Percentiles rank a stretch among this genome's conserved stretches.
phyloP scores from a whole-genome alignment of 2,797 vertebrate species.

The Molossus alvarezi region DNA sequence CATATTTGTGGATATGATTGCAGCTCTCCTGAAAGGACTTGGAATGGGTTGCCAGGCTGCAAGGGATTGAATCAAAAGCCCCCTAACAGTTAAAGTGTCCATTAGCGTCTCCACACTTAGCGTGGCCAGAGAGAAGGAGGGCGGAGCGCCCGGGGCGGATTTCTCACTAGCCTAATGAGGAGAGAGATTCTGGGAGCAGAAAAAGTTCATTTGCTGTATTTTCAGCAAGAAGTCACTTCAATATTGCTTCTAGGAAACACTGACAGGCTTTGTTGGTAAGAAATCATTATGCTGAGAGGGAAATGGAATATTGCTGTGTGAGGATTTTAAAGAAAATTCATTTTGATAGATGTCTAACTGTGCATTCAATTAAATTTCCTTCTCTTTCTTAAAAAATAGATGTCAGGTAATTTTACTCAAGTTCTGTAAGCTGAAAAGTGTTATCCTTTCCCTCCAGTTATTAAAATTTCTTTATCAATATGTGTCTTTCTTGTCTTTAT shows the following conservation, averaged over 20 bases:
- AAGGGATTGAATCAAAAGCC: slow-evolving; percentile 70
- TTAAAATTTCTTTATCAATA: slow-evolving; percentile 78
- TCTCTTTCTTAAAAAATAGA: slow-evolving; percentile 71
- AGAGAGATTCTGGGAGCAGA: slow-evolving; percentile 74
- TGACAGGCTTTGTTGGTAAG: slow-evolving; percentile 85
- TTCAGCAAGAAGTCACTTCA: slow-evolving; percentile 85
- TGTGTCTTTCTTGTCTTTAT: slow-evolving; percentile 76
- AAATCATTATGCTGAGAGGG: slow-evolving; percentile 87
- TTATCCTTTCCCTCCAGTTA: slow-evolving; percentile 76
- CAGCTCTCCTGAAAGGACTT: slow-evolving; percentile 71
- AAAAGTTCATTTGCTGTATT: slow-evolving; percentile 84
- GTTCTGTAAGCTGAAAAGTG: slow-evolving; percentile 70
- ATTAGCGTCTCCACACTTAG: slow-evolving; percentile 76
- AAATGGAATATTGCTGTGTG: slow-evolving; percentile 85
- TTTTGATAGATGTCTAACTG: slow-evolving; percentile 83
- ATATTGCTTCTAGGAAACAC: slow-evolving; percentile 86
- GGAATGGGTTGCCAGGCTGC: slow-evolving; percentile 68
- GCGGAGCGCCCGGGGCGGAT: slow-evolving; percentile 65
- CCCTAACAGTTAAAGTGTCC: slow-evolving; percentile 80
- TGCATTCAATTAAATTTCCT: slow-evolving; percentile 85
- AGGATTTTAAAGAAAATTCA: slow-evolving; percentile 82
- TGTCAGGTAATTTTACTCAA: slow-evolving; percentile 77
- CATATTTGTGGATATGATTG: slow-evolving; percentile 74
- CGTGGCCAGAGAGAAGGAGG: slow-evolving; percentile 72
- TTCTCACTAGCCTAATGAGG: slow-evolving; percentile 84